phyloP scores from a whole-genome alignment of 2,888 invertebrate genomes.

The Desoria tigrina region DNA sequence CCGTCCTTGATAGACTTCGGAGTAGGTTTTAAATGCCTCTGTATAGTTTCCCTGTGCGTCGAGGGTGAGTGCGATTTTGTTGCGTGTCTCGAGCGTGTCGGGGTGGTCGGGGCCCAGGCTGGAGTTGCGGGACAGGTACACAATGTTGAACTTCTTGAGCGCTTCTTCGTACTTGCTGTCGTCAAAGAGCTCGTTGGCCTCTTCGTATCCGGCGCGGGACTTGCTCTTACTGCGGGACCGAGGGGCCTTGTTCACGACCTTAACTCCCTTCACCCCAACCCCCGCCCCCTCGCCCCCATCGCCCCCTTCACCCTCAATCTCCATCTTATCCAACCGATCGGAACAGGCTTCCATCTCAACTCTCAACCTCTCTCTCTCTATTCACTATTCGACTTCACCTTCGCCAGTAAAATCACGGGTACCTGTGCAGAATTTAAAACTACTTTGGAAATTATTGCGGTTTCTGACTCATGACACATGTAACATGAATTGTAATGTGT shows the following conservation, averaged over 20 bases:
- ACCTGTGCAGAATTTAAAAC: no score
- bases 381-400: no score
- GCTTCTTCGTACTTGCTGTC: conserved; percentile 22
- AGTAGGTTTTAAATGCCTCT: conserved; percentile 31
- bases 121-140: conserved; percentile 14
- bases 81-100: conserved; percentile 19
- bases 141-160: conserved; percentile 15
- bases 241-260: neutral
- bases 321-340: no score
- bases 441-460: no score
- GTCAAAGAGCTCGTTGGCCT: conserved; percentile 27
- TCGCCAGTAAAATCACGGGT: no score
- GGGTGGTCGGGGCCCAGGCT: conserved; percentile 23
- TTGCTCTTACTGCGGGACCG: conserved; percentile 24
- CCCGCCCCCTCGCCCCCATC: no score
- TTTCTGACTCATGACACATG: no score
- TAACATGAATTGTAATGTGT: no score
- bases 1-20: conserved; percentile 23
- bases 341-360: no score
- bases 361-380: no score
- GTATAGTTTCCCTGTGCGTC: conserved; percentile 26
- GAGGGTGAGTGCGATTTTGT: conserved; percentile 29
- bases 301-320: no score
- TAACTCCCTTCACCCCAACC: no score
- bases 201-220: conserved; percentile 31